Evolutionary conservation across 1,140 invertebrate species (phyloP), one percentile per base, ranked within the genome.

Genomic region (Anoplophora glabripennis): DNA sequence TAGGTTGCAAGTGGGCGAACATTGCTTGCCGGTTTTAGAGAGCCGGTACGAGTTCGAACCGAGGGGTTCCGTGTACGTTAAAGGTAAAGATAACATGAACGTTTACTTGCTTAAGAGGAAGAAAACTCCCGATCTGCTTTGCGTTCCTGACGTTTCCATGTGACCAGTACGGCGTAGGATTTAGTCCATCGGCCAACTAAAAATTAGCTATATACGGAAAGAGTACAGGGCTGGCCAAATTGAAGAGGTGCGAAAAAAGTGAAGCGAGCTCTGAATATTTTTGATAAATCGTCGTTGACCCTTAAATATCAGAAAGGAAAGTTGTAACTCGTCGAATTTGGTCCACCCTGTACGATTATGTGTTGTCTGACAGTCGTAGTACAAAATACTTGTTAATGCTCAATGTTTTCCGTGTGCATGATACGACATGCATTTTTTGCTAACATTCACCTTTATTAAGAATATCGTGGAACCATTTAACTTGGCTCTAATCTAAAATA

Each of bases 11-110:
- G 86, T 96, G 7, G 87, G 88, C 1, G 87, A 87, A 67, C 83
- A 86, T 38, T 89, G 88, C 66, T 74, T 92, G 28, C 74, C 80
- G 0, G 77, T 87, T 3, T 76, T 96, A 0, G 76, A 79, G n/a
- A 74, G 80, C 1, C 75, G 76, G 41, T 94, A 92, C 69, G 83
- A 87, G 46, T 89, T 94, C 61, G 89, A 94, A 70, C 85, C 82
- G 0, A 81, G 94, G 4, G 94, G 94, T 3, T 86, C 86, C 60
- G 90, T 96, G 3, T 94, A 90, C 69, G 93, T 98, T 0, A 98
- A 98, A 77, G 94, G 94, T 4, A 98, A 97, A 79, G 93, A 94
- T 70, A 83, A 94, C 67, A 96, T 96, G 93, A 86, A 92, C 68
- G 90, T 93, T 4, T 94, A 87, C 77, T 78, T 96, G 28, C 76